Conservation (phyloP, 2,888 invertebrate genomes). For the Stenurella melanura region DNA sequence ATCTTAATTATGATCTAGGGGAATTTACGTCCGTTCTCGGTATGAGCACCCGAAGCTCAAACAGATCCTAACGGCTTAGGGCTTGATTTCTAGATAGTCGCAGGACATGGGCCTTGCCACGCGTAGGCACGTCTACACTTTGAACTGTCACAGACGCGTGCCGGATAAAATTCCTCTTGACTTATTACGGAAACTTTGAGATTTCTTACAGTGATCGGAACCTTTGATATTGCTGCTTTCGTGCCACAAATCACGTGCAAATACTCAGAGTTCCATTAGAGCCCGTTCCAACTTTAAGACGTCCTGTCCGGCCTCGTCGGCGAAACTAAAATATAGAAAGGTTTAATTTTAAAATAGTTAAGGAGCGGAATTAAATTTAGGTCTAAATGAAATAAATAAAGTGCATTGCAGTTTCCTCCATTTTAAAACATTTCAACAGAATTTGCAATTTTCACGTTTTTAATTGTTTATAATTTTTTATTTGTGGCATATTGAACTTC, state of each 20-base stretch:
- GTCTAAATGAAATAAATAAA: no score
- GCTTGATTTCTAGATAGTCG: conserved; percentile 13
- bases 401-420: no score
- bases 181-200: conserved; percentile 64
- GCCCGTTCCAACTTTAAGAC: conserved; percentile 50
- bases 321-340: conserved; percentile 9
- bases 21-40: conserved; percentile 11
- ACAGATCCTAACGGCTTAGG: conserved; percentile 18
- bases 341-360: neutral
- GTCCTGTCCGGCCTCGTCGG: conserved; percentile 41
- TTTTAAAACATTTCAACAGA: no score
- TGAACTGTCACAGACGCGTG: conserved; percentile 61
- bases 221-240: conserved; percentile 58
- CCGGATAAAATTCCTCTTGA: conserved; percentile 62
- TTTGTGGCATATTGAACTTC: no score
- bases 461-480: no score
- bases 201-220: conserved; percentile 61
- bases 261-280: conserved; percentile 57
- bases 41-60: neutral
- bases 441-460: no score
- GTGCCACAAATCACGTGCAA: conserved; percentile 60
- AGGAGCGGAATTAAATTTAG: neutral
- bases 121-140: conserved; percentile 61
- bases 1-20: conserved; percentile 22
- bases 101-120: conserved; percentile 39